phyloP scores from a whole-genome alignment of 2,888 invertebrate species.

The Oligia fasciuncula region DNA sequence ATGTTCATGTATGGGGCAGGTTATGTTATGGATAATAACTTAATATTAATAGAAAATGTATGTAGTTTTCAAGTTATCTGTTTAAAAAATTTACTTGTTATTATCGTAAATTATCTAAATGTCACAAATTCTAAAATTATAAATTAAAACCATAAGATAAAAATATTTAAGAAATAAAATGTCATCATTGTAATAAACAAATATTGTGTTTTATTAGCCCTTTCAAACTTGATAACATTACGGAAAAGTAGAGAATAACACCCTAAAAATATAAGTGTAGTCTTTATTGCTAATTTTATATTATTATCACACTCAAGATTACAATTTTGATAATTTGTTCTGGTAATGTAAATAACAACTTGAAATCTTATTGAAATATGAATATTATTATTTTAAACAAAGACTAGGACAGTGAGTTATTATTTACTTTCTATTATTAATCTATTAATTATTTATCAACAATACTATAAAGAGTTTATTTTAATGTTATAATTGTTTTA shows the following conservation, averaged over 20 bases:
- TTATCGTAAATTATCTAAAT: slow-evolving; percentile 69
- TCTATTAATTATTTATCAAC: slow-evolving; percentile 48
- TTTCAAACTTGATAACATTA: slow-evolving; percentile 3
- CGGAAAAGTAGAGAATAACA: slow-evolving; percentile 5
- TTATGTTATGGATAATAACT: slow-evolving; percentile 53
- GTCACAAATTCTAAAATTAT: slow-evolving; percentile 71
- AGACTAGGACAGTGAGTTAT: slow-evolving; percentile 36
- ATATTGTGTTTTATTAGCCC: slow-evolving; percentile 46
- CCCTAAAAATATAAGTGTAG: background rate
- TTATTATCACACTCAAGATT: slow-evolving; percentile 19
- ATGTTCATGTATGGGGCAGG: slow-evolving; percentile 57
- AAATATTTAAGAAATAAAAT: slow-evolving; percentile 71
- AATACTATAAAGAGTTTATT: slow-evolving; percentile 53
- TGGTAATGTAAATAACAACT: background rate
- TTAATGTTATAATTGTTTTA: slow-evolving; percentile 25
- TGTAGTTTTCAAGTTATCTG: slow-evolving; percentile 67
- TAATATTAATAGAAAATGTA: slow-evolving; percentile 58
- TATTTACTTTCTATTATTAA: slow-evolving; percentile 34
- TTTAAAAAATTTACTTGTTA: slow-evolving; percentile 70
- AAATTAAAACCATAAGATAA: slow-evolving; percentile 66
- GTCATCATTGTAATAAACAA: slow-evolving; percentile 68
- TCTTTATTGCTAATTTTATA: slow-evolving; percentile 28
- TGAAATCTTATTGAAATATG: background rate
- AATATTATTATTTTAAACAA: slow-evolving; percentile 22
- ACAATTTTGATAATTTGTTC: slow-evolving; percentile 1